These are phyloP conservation scores for Diadema setosum DNA, from an alignment of 35 echinoderm and acorn worm species.

Conservation along the genomic window DNA sequence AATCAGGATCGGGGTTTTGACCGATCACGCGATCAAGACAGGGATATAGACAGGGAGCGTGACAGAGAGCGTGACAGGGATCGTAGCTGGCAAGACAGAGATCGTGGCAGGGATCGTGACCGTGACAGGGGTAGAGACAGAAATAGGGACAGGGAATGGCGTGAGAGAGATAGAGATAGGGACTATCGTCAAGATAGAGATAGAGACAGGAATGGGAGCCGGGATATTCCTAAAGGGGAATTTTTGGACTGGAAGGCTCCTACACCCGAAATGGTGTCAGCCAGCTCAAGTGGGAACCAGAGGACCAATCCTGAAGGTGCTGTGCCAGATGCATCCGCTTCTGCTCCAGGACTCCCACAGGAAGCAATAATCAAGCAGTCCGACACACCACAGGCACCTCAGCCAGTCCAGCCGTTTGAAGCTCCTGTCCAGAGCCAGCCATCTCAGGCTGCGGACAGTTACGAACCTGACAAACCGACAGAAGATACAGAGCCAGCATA, in stretches of 20 bases:
- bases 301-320: neutral
- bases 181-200: constrained; percentile 54
- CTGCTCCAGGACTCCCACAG: constrained; percentile 8
- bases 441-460: neutral
- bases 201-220: constrained; percentile 59
- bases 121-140: constrained; percentile 50
- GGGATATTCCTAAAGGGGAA: neutral
- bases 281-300: neutral
- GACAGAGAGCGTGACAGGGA: constrained; percentile 52
- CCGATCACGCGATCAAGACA: neutral
- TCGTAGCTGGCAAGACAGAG: constrained; percentile 1
- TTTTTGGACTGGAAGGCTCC: neutral
- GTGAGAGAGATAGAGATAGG: constrained; percentile 52
- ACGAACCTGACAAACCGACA: neutral
- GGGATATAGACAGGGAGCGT: constrained; percentile 32
- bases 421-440: neutral
- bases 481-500: constrained; percentile 2
- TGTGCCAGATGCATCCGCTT: constrained; percentile 8
- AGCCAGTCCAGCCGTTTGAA: neutral
- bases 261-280: neutral
- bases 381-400: neutral
- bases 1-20: constrained; percentile 3
- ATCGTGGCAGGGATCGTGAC: constrained; percentile 25
- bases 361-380: neutral
- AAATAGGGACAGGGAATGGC: constrained; percentile 44